Percentiles rank a stretch among this genome's conserved stretches.
Evolutionary conservation across 1,140 invertebrate species (phyloP).

Genomic region (Palaemon carinicauda): DNA sequence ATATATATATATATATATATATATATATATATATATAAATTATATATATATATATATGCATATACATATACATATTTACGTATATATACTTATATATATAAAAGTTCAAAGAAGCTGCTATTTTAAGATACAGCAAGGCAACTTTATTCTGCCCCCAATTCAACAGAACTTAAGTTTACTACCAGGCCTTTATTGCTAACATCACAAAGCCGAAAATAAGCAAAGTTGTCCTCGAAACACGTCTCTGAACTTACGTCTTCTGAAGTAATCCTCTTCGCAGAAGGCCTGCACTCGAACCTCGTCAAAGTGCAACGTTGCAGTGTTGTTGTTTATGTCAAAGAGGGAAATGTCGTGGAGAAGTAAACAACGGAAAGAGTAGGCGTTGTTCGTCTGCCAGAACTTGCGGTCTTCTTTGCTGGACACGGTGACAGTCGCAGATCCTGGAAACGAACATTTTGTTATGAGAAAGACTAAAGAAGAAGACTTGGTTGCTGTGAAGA

Average conservation of each 20-base stretch:
- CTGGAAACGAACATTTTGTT: not conserved
- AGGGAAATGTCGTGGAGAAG: slow-evolving; percentile 26
- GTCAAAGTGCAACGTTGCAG: slow-evolving; percentile 34
- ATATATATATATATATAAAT: not conserved
- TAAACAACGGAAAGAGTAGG: slow-evolving; percentile 26
- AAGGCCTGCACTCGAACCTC: slow-evolving; percentile 49
- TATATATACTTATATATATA: too few species aligned
- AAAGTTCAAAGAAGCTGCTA: not conserved
- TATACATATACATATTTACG: not conserved
- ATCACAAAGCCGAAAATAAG: too few species aligned
- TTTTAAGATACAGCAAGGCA: too few species aligned
- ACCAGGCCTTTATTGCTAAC: too few species aligned
- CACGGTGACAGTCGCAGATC: not conserved
- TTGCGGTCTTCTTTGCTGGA: slow-evolving; percentile 10
- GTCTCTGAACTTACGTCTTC: slow-evolving; percentile 29
- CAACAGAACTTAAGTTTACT: slow-evolving; percentile 11
- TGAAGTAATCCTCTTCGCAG: not conserved
- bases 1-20: not conserved
- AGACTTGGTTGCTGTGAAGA: too few species aligned
- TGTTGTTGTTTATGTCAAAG: slow-evolving; percentile 25
- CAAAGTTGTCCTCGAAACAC: too few species aligned
- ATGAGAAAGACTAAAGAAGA: too few species aligned
- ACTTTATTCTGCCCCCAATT: too few species aligned
- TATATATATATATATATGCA: too few species aligned
- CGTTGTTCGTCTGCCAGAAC: slow-evolving; percentile 40